Evolutionary conservation across 2,113 vertebrate species (phyloP), one percentile per base, ranked within the genome.

Genomic region (Zosterops pallidus): DNA sequence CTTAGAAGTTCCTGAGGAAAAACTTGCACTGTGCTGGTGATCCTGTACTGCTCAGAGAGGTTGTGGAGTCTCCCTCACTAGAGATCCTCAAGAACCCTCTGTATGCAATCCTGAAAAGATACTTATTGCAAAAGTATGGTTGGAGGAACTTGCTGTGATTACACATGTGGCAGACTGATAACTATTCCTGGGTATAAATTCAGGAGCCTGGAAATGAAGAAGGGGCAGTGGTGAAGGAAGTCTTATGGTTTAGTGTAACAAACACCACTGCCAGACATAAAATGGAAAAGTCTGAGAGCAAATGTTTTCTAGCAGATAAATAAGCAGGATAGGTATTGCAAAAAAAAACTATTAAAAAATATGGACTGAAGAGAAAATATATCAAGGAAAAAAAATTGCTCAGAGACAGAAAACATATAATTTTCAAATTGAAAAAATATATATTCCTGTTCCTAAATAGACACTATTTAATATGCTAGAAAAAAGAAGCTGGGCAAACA

Each of bases 201-300:
- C 72, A 78, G 59, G 82, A 96, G 49, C 18, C 25, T 96, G 92
- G 47, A 95, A 93, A 89, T 91, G 52, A 97, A 86, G 86, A 92
- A 69, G 19, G 50, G 86, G 65, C 62, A 75, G 50, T 6, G 24
- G 62, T 62, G 88, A 96, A 91, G 59, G 70, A 83, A 78, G 56
- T 57, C 69, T 94, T 82, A 92, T 55, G 37, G 95, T 92, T 94
- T 82, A 79, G 53, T 64, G 75, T 42, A 84, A 72, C 52, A 96
- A 97, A 89, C 15, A 22, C 26, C 37, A 87, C 31, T 55, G 44
- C 35, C 53, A 92, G 78, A 74, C 42, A 63, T 3, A 26, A 14
- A 89, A 39, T 25, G 46, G 72, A 89, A 96, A 93, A 78, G 63
- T 85, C 33, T 39, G 44, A 89, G 42, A 47, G 42, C 24, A 90